A percentile compares a stretch with the other conserved stretches of the same genome.
Evolutionary conservation across 2,797 vertebrate species (phyloP).

Genomic region (Peromyscus eremicus): DNA sequence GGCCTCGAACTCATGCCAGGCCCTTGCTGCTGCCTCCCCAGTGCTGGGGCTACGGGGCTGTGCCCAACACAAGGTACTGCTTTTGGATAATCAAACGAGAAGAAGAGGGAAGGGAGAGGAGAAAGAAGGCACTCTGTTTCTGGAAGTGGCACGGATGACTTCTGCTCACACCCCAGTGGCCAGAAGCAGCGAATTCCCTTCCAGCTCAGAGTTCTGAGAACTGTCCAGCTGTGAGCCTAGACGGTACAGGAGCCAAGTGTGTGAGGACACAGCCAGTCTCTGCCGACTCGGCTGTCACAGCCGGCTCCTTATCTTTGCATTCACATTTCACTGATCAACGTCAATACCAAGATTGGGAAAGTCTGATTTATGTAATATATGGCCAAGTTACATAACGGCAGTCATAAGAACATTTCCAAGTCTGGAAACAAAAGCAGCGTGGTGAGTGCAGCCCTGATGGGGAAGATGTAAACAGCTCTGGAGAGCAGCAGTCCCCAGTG

Average conservation of each 20-base stretch:
- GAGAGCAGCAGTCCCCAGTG: not conserved
- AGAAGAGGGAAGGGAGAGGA: not conserved
- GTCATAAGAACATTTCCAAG: conserved; percentile 22
- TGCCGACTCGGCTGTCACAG: not conserved
- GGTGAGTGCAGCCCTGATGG: not conserved
- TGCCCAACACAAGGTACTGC: not conserved
- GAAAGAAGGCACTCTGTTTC: not conserved
- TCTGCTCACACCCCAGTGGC: not conserved
- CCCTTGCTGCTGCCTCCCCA: not conserved
- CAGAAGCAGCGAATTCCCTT: not conserved
- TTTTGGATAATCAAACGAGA: not conserved
- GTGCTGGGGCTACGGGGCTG: not conserved
- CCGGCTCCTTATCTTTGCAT: not conserved
- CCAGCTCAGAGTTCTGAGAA: not conserved
- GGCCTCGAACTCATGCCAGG: not conserved
- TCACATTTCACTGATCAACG: conserved; percentile 35
- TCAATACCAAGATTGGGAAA: conserved; percentile 31
- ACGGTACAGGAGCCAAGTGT: not conserved
- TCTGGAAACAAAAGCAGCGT: not conserved
- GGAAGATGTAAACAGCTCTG: not conserved
- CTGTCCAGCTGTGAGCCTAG: not conserved
- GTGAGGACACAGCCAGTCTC: not conserved
- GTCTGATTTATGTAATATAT: not conserved
- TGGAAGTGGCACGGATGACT: not conserved
- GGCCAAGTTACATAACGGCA: conserved; percentile 45